Base-by-base conservation (phyloP, 64 coral and sea anemone genomes). In the Acropora tenuis region DNA sequence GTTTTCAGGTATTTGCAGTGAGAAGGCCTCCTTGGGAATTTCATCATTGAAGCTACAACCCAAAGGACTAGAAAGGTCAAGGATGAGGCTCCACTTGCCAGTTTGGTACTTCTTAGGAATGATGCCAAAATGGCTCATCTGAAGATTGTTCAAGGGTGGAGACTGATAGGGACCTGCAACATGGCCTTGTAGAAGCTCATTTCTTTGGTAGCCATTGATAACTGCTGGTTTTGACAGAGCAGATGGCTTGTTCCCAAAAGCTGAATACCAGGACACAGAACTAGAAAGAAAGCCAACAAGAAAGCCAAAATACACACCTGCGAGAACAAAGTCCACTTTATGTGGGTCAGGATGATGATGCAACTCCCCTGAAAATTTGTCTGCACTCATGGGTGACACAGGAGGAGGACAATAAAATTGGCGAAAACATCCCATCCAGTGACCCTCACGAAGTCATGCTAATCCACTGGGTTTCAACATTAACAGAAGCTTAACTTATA, bases 241-340 rank as follows among this genome's bases (percentile, higher is more conserved):
- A 7, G 52, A 55, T 50, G 80, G 80, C 88, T 46, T 82, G 18
- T n/a, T 59, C 45, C 15, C 74, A 76, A 50, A 72, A 63, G 8
- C 83, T 13, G 75, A 47, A 4, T 1, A 3, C 4, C 48, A 47
- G 17, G 75, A 78, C 15, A 78, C 45, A 16, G 45, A 48, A 46
- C 16, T 16, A 18, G 75, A 17, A 78, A 49, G 3, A 16, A 78
- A 78, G 5, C 75, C 44, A 47, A 78, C 13, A 5, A 4, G 75
- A 47, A 78, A 78, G 47, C 75, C 75, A 78, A 48, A 18, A 78
- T 4, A 15, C 15, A 78, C 15, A 5, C 11, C 45, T 17, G 15
- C 5, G 75, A 48, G 45, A 18, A 78, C 44, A 48, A 48, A 48
- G 43, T 78, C 45, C 45, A 78, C 44, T 48, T 48, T 78, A 17